Base-by-base conservation (phyloP, 2,797 vertebrate genomes). In the Mormyrops boulengeri region DNA sequence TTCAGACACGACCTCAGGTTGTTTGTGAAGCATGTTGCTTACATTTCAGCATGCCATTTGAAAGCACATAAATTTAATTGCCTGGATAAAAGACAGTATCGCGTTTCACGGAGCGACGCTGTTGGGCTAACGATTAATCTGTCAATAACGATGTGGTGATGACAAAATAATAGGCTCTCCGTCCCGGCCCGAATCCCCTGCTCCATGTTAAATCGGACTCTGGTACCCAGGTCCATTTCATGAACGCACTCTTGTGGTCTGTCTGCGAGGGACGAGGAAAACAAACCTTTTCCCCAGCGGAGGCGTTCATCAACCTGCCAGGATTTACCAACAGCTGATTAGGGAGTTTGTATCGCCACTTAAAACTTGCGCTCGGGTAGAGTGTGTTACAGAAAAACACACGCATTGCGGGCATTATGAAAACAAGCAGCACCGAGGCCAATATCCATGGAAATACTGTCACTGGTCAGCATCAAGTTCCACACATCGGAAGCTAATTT, bases 91-190 rank as follows among this genome's bases (percentile, higher is more conserved):
- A 89, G 55, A 84, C 77, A 9, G 7, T 60, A 62, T 62, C 52
- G 11, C 80, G 26, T 57, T 49, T 69, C 9, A 9, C 44, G 62
- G 62, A 89, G 34, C 88, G 12, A 17, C 41, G 38, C 44, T 62
- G 80, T 62, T 49, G 41, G 84, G 84, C 60, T 53, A 89, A 87
- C 84, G 47, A 82, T 87, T 73, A 87, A 89, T 89, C 89, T 19
- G 60, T 89, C 49, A 41, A 77, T 87, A 85, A 77, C 22, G 19
- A 22, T 3, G 22, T 7, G 8, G 55, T 3, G 84, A 53, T 87
- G 26, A 52, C 50, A 86, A 89, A 60, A 17, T 41, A 60, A 87
- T 73, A 52, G 50, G 3, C 38, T 26, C 30, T 11, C 30, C n/a
- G 3, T 41, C 34, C 53, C 17, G 44, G 50, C 2, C 26, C 38